phyloP scores from a whole-genome alignment of 2,888 invertebrate species.

The Rotaria socialis region DNA sequence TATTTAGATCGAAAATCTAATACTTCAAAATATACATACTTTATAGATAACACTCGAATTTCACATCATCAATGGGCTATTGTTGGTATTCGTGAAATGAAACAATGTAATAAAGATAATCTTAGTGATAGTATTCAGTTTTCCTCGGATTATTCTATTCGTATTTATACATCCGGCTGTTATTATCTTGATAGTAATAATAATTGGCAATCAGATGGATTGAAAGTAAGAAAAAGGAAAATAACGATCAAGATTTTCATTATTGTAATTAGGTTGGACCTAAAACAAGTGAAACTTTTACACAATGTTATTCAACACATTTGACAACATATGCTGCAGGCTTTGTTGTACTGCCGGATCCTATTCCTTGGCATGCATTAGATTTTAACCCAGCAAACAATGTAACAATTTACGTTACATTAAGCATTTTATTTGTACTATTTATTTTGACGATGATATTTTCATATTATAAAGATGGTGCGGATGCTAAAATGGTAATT shows the following conservation, averaged over 20 bases:
- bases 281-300: constrained; percentile 48
- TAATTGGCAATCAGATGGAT: not conserved
- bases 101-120: not conserved
- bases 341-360: constrained; percentile 60
- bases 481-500: constrained; percentile 52
- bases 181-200: not conserved
- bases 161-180: too few relatives aligned
- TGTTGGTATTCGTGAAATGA: constrained; percentile 15
- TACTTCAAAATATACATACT: not conserved
- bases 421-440: constrained; percentile 57
- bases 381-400: constrained; percentile 52
- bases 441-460: constrained; percentile 59
- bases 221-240: constrained; percentile 40
- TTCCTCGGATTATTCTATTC: too few relatives aligned
- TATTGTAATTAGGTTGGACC: constrained; percentile 48
- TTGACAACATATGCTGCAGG: constrained; percentile 61
- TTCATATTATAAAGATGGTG: constrained; percentile 59
- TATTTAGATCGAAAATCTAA: not conserved
- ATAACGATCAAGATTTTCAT: not conserved
- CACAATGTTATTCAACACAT: constrained; percentile 55
- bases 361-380: constrained; percentile 61
- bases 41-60: not conserved
- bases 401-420: constrained; percentile 60
- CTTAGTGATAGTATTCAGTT: too few relatives aligned
- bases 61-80: constrained; percentile 11